Percentiles rank a stretch among this genome's conserved stretches.
These are phyloP conservation scores for Gonatopus flavifemur DNA, from an alignment of 1,140 invertebrate genomes.

Conservation along the genomic window DNA sequence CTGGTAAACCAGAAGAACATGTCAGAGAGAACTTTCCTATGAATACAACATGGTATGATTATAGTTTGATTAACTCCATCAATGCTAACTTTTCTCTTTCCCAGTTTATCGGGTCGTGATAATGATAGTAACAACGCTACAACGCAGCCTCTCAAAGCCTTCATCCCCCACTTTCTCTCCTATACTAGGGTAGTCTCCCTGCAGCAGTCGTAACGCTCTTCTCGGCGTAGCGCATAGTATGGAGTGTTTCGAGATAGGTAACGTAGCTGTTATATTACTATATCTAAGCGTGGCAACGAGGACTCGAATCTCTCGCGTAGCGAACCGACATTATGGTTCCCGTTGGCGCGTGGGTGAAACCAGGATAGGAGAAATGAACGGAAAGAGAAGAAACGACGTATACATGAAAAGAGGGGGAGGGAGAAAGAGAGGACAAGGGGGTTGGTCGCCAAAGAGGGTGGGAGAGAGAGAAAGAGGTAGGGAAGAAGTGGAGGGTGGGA, in stretches of 20 bases:
- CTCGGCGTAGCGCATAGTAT: too few relatives aligned
- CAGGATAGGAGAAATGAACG: conserved; percentile 16
- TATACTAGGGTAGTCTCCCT: too few relatives aligned
- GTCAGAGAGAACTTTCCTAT: neutral
- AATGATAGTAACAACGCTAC: conserved; percentile 9
- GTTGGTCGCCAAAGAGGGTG: neutral
- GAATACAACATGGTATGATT: neutral
- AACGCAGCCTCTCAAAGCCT: too few relatives aligned
- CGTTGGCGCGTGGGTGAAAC: conserved; percentile 16
- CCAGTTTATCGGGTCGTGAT: conserved; percentile 10
- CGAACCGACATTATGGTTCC: conserved; percentile 24
- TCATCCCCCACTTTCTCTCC: too few relatives aligned
- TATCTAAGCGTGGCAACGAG: conserved; percentile 23
- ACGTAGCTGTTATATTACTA: too few relatives aligned
- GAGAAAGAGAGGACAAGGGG: conserved; percentile 18
- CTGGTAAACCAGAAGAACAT: too few relatives aligned
- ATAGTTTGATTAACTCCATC: neutral
- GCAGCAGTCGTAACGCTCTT: too few relatives aligned
- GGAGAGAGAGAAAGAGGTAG: conserved; percentile 7
- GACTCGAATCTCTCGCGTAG: conserved; percentile 31
- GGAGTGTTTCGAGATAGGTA: conserved; percentile 11
- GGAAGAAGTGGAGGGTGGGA: conserved; percentile 22
- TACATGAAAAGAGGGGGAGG: conserved; percentile 19
- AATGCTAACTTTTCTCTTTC: neutral
- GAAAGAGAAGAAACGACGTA: conserved; percentile 8